Percentiles rank a stretch among this genome's conserved stretches.
Conservation (phyloP, 2,888 invertebrate species). For the Xestobium rufovillosum region DNA sequence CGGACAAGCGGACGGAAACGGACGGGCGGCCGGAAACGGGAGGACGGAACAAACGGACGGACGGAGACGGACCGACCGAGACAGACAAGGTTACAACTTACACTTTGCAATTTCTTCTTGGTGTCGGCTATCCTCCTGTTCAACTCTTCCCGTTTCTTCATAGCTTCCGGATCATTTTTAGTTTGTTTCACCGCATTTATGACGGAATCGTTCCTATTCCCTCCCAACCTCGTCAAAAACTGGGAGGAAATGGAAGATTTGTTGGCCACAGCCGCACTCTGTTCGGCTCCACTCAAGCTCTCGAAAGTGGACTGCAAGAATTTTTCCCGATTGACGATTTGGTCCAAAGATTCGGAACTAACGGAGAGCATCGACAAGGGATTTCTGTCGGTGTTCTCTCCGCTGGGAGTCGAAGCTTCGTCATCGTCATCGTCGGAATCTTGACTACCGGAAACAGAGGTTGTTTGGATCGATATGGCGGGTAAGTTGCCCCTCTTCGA, state of each 20-base stretch:
- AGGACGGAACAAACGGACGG: no score
- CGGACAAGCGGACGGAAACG: no score
- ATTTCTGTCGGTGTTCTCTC: conserved; percentile 71
- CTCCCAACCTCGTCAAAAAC: conserved; percentile 38
- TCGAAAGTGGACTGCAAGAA: conserved; percentile 62
- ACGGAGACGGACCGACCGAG: no score
- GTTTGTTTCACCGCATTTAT: conserved; percentile 50
- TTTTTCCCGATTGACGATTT: conserved; percentile 51
- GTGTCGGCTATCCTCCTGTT: conserved; percentile 78
- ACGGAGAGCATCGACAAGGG: conserved; percentile 63
- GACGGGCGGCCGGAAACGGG: no score
- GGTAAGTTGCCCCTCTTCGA: conserved; percentile 53
- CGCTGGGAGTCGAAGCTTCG: conserved; percentile 75
- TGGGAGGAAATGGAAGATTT: conserved; percentile 59
- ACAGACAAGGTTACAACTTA: no score
- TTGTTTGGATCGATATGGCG: conserved; percentile 33
- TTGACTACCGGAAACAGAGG: conserved; percentile 48
- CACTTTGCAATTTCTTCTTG: conserved; percentile 77
- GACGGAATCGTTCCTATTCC: conserved; percentile 45
- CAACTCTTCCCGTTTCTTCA: conserved; percentile 67
- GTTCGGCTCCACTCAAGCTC: conserved; percentile 62
- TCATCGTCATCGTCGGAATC: conserved; percentile 71
- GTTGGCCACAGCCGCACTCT: conserved; percentile 43
- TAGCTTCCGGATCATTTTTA: conserved; percentile 56
- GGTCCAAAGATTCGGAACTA: conserved; percentile 61